Base-by-base conservation (phyloP, 2,113 vertebrate species). In the Neomonachus schauinslandi region DNA sequence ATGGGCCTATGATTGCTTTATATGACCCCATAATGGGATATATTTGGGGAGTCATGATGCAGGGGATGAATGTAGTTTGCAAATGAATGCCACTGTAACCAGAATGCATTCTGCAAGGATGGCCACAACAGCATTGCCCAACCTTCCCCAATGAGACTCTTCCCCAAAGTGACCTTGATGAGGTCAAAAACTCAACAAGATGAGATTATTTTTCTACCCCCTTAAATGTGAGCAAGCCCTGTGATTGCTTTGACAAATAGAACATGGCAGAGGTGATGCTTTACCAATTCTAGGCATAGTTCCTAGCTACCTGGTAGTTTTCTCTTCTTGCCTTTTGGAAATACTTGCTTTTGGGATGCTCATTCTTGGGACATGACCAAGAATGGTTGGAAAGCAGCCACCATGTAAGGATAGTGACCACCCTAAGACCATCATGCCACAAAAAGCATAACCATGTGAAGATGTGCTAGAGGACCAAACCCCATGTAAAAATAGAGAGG, bases 21-120 rank as follows among this genome's bases (percentile, higher is more conserved):
- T 26, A 42, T 53, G 55, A 42, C 22, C 14, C 24, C 76, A 51
- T 57, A 31, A 49, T 21, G 53, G 59, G 24, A 85, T 77, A 22
- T 65, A 80, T 80, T 21, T 63, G 3, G 11, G 59, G 10, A 90
- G 74, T 87, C 69, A 46, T 61, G 33, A 74, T 4, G 9, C 31
- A 59, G n/a, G 33, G 1, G 49, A 39, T 74, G 7, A 65, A 65
- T 3, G 5, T 11, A 84, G 31, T 69, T 94, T 84, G 69, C 18
- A 93, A 94, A 91, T 33, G 42, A 95, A 80, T 59, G 15, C 8
- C 55, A 6, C 22, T 89, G 5, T 14, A 33, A 86, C 28, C 61
- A 72, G 46, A 88, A 2, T 89, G 59, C 42, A 85, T 67, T 91
- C 96, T 97, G 77, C 49, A 80, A 95, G 49, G 76, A 96, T 74